Evolutionary conservation across 2,113 vertebrate species (phyloP).

Genomic region (Hemiscyllium ocellatum): DNA sequence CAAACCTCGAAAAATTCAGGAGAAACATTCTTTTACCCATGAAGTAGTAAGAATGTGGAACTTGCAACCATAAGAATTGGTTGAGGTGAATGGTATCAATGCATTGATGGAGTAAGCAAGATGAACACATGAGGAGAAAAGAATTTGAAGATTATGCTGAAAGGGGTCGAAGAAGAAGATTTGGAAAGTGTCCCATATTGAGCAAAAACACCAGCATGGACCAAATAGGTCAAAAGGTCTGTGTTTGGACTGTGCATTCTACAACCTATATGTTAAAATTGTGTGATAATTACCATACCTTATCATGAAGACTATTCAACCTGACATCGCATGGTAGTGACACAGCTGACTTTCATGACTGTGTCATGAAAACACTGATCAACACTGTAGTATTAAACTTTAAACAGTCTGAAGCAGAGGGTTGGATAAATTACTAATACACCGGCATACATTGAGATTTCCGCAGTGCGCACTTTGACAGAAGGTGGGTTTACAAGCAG

Average conservation of each 20-base stretch:
- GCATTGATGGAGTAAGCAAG: background rate
- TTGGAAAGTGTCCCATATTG: background rate
- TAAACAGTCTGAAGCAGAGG: constrained; percentile 18
- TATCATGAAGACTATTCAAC: background rate
- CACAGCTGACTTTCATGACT: constrained; percentile 9
- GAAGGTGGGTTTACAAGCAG: constrained; percentile 30
- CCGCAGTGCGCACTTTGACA: constrained; percentile 25
- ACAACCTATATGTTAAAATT: background rate
- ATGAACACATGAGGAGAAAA: background rate
- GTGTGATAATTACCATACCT: background rate
- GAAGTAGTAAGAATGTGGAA: background rate
- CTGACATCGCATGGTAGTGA: background rate
- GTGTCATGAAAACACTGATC: background rate
- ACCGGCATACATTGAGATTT: constrained; percentile 33
- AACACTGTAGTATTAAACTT: constrained; percentile 29
- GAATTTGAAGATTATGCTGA: background rate
- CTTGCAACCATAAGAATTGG: background rate
- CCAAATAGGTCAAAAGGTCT: background rate
- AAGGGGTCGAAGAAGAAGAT: background rate
- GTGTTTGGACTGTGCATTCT: background rate
- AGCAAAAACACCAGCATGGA: background rate
- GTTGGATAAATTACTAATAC: constrained; percentile 26
- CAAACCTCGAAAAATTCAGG: background rate
- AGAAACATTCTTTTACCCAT: background rate
- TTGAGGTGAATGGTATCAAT: background rate